These are phyloP conservation scores for Archilochus colubris DNA, from an alignment of 2,113 vertebrate genomes.

Conservation along the genomic window DNA sequence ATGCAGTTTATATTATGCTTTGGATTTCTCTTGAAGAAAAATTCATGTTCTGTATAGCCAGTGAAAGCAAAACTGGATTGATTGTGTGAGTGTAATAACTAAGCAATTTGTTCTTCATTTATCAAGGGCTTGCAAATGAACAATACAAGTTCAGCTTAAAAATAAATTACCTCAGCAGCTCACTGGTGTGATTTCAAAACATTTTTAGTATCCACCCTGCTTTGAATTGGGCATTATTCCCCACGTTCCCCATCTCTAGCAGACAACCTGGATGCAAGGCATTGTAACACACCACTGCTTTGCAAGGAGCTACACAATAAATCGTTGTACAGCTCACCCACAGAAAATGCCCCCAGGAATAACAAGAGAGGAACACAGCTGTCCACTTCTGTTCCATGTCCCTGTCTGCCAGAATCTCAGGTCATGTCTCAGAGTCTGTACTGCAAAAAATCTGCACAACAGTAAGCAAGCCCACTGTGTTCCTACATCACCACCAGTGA, in stretches of 20 bases:
- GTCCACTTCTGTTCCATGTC: background rate
- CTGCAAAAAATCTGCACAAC: background rate
- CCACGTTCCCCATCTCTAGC: background rate
- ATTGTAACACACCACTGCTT: background rate
- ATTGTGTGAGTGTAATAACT: background rate
- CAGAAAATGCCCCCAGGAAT: background rate
- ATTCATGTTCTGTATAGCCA: background rate
- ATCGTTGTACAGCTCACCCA: background rate
- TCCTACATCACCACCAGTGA: background rate
- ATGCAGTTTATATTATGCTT: slow-evolving; percentile 1
- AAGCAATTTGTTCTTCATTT: slow-evolving; percentile 22
- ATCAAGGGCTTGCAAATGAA: slow-evolving; percentile 26
- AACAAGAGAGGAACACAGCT: background rate
- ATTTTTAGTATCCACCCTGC: slow-evolving; percentile 5
- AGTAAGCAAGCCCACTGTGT: fast-evolving
- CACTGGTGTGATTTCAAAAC: background rate
- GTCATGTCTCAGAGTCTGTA: background rate
- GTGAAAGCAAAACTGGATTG: slow-evolving; percentile 4
- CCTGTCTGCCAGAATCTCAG: background rate
- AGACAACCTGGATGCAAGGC: background rate
- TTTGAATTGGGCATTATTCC: fast-evolving
- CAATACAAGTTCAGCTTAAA: slow-evolving; percentile 7
- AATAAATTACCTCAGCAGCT: slow-evolving; percentile 16
- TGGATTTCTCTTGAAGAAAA: background rate
- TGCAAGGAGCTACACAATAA: background rate